These are phyloP conservation scores for Glaucopsyche alexis DNA, from an alignment of 2,888 invertebrate species.

Conservation along the genomic window DNA sequence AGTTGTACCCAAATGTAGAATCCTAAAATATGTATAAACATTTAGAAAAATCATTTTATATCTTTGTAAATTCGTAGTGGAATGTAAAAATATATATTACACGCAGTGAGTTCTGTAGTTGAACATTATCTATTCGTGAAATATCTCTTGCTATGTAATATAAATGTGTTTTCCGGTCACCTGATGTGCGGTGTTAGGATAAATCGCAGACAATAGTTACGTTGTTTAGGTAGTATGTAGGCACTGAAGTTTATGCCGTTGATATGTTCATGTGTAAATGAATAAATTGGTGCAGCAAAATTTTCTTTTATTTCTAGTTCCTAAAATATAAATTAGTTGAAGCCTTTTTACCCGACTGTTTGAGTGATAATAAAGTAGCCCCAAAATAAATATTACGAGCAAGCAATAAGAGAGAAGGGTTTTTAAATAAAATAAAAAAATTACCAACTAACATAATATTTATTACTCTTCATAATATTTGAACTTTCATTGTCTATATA, in stretches of 20 bases:
- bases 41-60: constrained; percentile 46
- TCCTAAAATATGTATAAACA: constrained; percentile 23
- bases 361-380: too few relatives aligned
- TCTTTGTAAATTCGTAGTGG: constrained; percentile 55
- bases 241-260: constrained; percentile 78
- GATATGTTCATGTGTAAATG: constrained; percentile 73
- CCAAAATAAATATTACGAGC: too few relatives aligned
- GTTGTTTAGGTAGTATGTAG: constrained; percentile 78
- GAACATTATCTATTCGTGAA: constrained; percentile 39
- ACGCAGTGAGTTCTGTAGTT: constrained; percentile 33
- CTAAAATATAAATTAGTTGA: neutral
- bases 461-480: constrained; percentile 76
- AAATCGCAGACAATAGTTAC: constrained; percentile 74
- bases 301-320: constrained; percentile 35
- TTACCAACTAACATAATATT: constrained; percentile 75
- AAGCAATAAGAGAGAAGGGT: constrained; percentile 18
- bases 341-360: too few relatives aligned
- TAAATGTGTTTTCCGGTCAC: constrained; percentile 63
- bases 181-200: constrained; percentile 63
- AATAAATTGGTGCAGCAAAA: constrained; percentile 69
- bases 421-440: constrained; percentile 44
- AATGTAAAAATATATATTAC: constrained; percentile 40
- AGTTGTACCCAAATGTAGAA: neutral
- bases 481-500: constrained; percentile 74
- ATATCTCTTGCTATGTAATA: constrained; percentile 37